Conservation (phyloP, 2,888 invertebrate species). For the Hololepta plana region DNA sequence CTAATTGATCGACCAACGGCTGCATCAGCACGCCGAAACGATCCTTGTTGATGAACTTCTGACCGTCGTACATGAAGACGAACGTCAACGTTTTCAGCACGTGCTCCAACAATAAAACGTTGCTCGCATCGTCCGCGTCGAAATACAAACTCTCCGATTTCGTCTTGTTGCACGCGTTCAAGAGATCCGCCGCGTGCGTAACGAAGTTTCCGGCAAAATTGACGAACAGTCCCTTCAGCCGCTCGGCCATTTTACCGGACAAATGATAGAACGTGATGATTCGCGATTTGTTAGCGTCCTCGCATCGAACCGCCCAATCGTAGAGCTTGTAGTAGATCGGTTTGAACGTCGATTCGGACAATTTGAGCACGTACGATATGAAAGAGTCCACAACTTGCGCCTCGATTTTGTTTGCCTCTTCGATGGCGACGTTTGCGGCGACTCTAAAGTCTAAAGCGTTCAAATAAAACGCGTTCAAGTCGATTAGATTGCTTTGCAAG, state of each 20-base stretch:
- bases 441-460: constrained; percentile 49
- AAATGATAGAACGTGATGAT: constrained; percentile 71
- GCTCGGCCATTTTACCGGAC: constrained; percentile 59
- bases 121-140: constrained; percentile 33
- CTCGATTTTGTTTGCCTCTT: constrained; percentile 45
- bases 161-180: constrained; percentile 47
- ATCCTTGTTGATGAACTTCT: constrained; percentile 69
- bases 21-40: constrained; percentile 71
- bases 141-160: constrained; percentile 35
- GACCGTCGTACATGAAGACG: constrained; percentile 68
- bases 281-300: constrained; percentile 40
- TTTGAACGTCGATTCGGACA: constrained; percentile 77
- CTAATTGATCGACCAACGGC: constrained; percentile 76
- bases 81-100: constrained; percentile 57
- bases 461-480: constrained; percentile 58
- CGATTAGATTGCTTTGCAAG: constrained; percentile 42
- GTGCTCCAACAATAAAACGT: constrained; percentile 44
- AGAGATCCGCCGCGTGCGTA: constrained; percentile 57
- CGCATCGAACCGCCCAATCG: constrained; percentile 62
- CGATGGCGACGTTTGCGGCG: constrained; percentile 25
- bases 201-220: constrained; percentile 79
- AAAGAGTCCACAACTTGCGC: constrained; percentile 56
- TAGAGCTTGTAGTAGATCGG: constrained; percentile 76
- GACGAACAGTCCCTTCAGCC: constrained; percentile 72
- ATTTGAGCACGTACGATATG: constrained; percentile 64